Evolutionary conservation across 2,888 invertebrate genomes (phyloP).

Genomic region (Atrina japonica): DNA sequence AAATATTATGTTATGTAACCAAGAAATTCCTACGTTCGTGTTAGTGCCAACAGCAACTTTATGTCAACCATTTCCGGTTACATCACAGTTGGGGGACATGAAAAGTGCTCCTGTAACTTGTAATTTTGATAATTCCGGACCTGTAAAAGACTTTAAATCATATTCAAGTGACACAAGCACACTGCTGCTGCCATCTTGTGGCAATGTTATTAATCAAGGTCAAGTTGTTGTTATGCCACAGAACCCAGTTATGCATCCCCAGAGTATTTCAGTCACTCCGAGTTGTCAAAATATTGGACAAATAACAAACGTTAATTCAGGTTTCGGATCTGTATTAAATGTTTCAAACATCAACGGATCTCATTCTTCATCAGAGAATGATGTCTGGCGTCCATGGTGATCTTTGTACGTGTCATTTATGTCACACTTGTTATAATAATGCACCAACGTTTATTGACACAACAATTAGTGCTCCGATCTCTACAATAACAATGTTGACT

Average conservation of each 20-base stretch:
- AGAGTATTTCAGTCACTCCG: neutral
- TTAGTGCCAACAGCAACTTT: slow-evolving; percentile 30
- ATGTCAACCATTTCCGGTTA: slow-evolving; percentile 29
- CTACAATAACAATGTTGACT: too few relatives aligned
- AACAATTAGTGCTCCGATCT: too few relatives aligned
- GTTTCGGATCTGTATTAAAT: too few relatives aligned
- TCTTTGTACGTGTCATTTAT: too few relatives aligned
- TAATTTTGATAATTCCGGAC: slow-evolving; percentile 2
- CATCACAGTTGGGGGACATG: slow-evolving; percentile 13
- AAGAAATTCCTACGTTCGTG: slow-evolving; percentile 27
- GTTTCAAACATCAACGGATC: neutral
- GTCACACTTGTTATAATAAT: too few relatives aligned
- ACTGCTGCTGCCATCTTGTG: neutral
- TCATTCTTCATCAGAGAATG: slow-evolving; percentile 9
- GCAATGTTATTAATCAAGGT: slow-evolving; percentile 8
- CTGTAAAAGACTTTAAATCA: slow-evolving; percentile 4
- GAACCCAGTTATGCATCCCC: neutral
- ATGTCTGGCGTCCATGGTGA: slow-evolving; percentile 34
- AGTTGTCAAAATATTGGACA: too few relatives aligned
- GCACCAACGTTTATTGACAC: too few relatives aligned
- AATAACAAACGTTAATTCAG: too few relatives aligned
- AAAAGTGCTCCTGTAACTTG: slow-evolving; percentile 15
- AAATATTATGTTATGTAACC: slow-evolving; percentile 24
- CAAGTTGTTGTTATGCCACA: slow-evolving; percentile 28
- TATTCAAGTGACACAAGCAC: neutral